These are phyloP conservation scores for Podarcis muralis DNA, from an alignment of 2,113 vertebrate species.

Conservation along the genomic window DNA sequence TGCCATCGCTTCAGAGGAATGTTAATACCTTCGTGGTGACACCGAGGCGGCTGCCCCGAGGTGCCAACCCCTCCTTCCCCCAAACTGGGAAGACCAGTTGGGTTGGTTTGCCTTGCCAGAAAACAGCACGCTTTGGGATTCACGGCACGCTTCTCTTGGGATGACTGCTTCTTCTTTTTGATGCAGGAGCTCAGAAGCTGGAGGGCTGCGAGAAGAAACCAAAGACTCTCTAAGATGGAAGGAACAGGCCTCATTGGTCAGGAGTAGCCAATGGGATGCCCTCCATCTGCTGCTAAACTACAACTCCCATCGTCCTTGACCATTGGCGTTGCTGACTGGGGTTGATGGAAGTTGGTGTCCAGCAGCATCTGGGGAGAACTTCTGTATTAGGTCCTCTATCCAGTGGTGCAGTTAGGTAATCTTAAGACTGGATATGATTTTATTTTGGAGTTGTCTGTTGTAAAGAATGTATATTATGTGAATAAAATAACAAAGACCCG, in stretches of 20 bases:
- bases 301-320: not conserved
- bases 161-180: not conserved
- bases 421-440: too few species aligned
- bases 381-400: too few species aligned
- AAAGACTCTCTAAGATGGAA: not conserved
- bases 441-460: too few species aligned
- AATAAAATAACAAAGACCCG: too few species aligned
- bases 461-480: too few species aligned
- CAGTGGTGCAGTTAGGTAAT: too few species aligned
- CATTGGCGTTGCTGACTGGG: too few species aligned
- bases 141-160: too few species aligned
- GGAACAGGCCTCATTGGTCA: not conserved
- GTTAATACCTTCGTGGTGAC: slow-evolving; percentile 13
- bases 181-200: not conserved
- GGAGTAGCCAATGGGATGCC: too few species aligned
- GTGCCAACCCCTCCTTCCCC: not conserved
- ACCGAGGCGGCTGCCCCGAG: slow-evolving; percentile 18
- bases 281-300: too few species aligned
- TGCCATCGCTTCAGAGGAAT: not conserved
- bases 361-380: too few species aligned
- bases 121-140: not conserved
- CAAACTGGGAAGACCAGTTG: not conserved
- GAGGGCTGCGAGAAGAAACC: not conserved
- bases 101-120: not conserved
- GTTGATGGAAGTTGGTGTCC: too few species aligned